Conservation (phyloP, 2,888 invertebrate genomes). For the Pristionchus arcanus region DNA sequence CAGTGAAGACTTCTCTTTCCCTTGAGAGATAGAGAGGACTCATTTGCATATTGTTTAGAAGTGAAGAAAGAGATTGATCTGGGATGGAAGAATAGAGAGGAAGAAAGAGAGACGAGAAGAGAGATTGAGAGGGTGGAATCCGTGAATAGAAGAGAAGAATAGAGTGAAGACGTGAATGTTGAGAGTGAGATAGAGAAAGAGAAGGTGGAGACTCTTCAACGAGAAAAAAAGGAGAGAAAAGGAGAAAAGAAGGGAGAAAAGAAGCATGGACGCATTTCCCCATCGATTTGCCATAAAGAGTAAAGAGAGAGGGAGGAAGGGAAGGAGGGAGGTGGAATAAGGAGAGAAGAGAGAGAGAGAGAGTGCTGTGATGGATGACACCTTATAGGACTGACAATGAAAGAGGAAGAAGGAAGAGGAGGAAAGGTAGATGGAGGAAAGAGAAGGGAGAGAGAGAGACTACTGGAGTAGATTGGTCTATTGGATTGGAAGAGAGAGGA, state of each 20-base stretch:
- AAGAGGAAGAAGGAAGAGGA: background rate
- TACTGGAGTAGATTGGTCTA: background rate
- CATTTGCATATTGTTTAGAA: constrained; percentile 39
- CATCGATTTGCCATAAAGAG: constrained; percentile 56
- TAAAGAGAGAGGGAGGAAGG: constrained; percentile 43
- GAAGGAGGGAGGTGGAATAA: constrained; percentile 47
- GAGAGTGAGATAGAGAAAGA: constrained; percentile 46
- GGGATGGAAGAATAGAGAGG: background rate
- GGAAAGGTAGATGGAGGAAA: background rate
- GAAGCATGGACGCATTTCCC: constrained; percentile 53
- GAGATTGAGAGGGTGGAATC: constrained; percentile 6
- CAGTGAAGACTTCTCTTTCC: background rate
- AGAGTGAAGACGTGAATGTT: background rate
- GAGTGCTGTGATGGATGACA: constrained; percentile 42
- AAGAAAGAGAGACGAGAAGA: background rate
- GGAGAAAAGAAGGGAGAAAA: background rate
- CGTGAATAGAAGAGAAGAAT: background rate
- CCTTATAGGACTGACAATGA: constrained; percentile 3
- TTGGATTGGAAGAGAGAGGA: background rate
- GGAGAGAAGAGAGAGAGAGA: constrained; percentile 38
- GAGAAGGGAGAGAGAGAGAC: background rate
- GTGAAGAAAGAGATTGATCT: constrained; percentile 37
- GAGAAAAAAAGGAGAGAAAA: constrained; percentile 29
- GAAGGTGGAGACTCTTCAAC: constrained; percentile 41
- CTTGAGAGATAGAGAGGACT: background rate